Conservation (phyloP, 2,888 invertebrate species). For the Zonitis immaculata region DNA sequence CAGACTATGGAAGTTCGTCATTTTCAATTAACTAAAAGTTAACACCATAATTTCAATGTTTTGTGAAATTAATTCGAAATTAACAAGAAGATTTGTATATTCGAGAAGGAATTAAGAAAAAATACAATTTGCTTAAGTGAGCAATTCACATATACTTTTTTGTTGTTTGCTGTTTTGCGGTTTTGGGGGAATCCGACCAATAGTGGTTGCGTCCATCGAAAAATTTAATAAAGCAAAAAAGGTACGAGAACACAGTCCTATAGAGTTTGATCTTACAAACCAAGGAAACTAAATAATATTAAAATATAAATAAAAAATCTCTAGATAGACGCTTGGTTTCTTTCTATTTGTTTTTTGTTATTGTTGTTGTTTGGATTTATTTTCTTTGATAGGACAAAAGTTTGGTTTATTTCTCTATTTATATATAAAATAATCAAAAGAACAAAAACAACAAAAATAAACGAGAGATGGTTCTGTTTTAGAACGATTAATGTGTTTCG, state of each 20-base stretch:
- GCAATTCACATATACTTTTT: background rate
- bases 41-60: background rate
- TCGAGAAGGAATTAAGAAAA: background rate
- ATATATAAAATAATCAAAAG: background rate
- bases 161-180: background rate
- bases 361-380: too few species aligned
- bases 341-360: too few species aligned
- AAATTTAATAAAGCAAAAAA: constrained; percentile 13
- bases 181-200: too few species aligned
- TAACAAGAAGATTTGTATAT: too few species aligned
- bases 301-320: constrained; percentile 17
- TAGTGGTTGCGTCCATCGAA: background rate
- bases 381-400: background rate
- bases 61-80: background rate
- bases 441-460: too few species aligned
- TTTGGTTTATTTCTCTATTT: background rate
- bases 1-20: too few species aligned
- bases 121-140: background rate
- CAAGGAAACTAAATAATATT: constrained; percentile 7
- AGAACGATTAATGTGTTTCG: background rate
- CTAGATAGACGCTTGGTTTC: too few species aligned
- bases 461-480: background rate
- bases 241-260: too few species aligned
- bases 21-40: background rate
- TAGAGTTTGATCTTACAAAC: too few species aligned